Evolutionary conservation across 1,140 invertebrate species (phyloP).

Genomic region (Apis dorsata): DNA sequence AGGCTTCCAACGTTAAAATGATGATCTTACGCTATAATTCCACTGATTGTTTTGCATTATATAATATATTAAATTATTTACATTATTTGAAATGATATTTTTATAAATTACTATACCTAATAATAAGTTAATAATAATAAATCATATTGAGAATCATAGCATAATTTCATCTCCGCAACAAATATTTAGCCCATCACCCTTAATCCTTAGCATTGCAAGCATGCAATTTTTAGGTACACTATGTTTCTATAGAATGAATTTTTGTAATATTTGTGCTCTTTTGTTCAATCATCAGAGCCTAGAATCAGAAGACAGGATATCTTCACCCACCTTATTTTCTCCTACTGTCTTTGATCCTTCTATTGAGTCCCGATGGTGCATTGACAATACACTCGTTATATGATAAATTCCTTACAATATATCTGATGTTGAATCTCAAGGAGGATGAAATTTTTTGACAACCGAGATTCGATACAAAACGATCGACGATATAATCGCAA

Average conservation of each 20-base stretch:
- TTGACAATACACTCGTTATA: slow-evolving; percentile 56
- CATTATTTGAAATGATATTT: neutral
- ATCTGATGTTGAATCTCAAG: slow-evolving; percentile 50
- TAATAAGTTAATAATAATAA: neutral
- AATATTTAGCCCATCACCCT: slow-evolving; percentile 75
- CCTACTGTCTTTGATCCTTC: slow-evolving; percentile 65
- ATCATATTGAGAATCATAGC: slow-evolving; percentile 20
- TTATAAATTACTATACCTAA: neutral
- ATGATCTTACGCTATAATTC: slow-evolving; percentile 51
- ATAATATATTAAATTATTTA: neutral
- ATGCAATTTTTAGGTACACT: slow-evolving; percentile 76
- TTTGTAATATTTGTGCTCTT: slow-evolving; percentile 53
- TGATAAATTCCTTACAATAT: slow-evolving; percentile 53
- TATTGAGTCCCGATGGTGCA: slow-evolving; percentile 63
- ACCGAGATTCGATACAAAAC: slow-evolving; percentile 38
- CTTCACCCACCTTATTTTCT: slow-evolving; percentile 78
- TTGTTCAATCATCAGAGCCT: slow-evolving; percentile 51
- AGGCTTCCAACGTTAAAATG: slow-evolving; percentile 48
- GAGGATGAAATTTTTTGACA: slow-evolving; percentile 28
- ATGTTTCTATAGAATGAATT: slow-evolving; percentile 61
- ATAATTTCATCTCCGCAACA: slow-evolving; percentile 62
- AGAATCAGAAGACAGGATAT: slow-evolving; percentile 72
- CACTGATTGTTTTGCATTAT: neutral
- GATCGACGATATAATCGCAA: slow-evolving; percentile 26
- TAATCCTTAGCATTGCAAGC: slow-evolving; percentile 75